Percentiles rank a stretch among this genome's conserved stretches.
Conservation (phyloP, 2,113 vertebrate species). For the Psephotus haematonotus region DNA sequence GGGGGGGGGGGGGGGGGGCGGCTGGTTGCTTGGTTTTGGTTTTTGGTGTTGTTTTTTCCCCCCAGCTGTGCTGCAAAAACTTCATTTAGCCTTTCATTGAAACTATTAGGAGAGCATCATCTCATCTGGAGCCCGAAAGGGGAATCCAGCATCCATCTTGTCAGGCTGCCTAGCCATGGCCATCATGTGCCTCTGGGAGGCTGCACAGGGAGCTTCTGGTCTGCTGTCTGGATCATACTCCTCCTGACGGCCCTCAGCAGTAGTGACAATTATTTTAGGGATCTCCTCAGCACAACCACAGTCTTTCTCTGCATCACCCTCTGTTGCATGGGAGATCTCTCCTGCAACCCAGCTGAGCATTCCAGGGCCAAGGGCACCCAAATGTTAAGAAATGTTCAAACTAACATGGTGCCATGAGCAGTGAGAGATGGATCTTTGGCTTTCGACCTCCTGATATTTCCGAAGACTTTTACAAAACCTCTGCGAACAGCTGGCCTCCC, state of each 20-base stretch:
- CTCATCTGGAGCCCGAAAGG: background rate
- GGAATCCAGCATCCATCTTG: background rate
- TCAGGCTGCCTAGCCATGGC: accelerated
- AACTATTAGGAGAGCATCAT: background rate
- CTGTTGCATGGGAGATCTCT: too few species aligned
- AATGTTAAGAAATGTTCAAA: accelerated
- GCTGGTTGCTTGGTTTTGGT: background rate
- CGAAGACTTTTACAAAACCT: background rate
- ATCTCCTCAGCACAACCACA: background rate
- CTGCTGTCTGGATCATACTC: background rate
- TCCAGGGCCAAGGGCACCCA: background rate
- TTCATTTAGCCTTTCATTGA: background rate
- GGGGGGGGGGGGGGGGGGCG: too few species aligned
- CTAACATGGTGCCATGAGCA: background rate
- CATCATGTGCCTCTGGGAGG: background rate
- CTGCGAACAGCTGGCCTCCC: background rate
- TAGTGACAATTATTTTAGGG: background rate
- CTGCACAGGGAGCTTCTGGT: background rate
- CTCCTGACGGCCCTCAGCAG: background rate
- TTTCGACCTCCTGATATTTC: background rate
- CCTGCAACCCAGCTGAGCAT: accelerated
- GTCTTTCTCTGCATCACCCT: accelerated
- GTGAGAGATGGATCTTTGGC: background rate
- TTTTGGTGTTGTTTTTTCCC: too few species aligned
- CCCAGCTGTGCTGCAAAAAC: background rate